Evolutionary conservation across 2,113 vertebrate genomes (phyloP).

Genomic region (Actinemys pallida): DNA sequence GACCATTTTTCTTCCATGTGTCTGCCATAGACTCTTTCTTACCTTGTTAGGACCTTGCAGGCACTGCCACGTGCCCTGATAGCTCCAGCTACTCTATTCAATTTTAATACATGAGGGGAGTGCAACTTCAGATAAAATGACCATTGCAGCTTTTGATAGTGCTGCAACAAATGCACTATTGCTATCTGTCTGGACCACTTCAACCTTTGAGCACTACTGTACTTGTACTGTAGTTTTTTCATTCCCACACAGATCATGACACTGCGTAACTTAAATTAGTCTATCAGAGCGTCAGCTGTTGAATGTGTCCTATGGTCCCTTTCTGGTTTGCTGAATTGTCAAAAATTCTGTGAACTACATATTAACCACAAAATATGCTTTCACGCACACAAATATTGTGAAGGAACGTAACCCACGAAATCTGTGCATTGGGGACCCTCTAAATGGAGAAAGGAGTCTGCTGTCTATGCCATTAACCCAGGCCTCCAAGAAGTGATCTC

Average conservation of each 20-base stretch:
- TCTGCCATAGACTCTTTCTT: not conserved
- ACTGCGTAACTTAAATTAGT: not conserved
- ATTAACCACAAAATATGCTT: not conserved
- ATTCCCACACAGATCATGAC: not conserved
- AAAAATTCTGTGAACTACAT: no score
- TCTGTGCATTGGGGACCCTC: not conserved
- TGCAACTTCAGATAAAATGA: not conserved
- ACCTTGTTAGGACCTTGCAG: not conserved
- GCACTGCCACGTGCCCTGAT: not conserved
- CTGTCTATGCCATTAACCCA: not conserved
- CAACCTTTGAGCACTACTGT: not conserved
- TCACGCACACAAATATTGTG: not conserved
- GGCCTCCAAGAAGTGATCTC: not conserved
- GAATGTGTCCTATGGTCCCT: no score
- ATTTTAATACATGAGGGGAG: not conserved
- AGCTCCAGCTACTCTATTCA: not conserved
- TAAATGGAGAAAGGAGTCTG: not conserved
- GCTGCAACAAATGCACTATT: no score
- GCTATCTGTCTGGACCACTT: not conserved
- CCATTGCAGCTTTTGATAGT: not conserved
- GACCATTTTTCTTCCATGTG: accelerated
- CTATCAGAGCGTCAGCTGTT: not conserved
- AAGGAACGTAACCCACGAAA: not conserved
- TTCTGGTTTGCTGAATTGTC: no score
- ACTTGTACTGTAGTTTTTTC: not conserved